Conservation (phyloP, 1,140 invertebrate genomes). For the Holotrichia oblita region DNA sequence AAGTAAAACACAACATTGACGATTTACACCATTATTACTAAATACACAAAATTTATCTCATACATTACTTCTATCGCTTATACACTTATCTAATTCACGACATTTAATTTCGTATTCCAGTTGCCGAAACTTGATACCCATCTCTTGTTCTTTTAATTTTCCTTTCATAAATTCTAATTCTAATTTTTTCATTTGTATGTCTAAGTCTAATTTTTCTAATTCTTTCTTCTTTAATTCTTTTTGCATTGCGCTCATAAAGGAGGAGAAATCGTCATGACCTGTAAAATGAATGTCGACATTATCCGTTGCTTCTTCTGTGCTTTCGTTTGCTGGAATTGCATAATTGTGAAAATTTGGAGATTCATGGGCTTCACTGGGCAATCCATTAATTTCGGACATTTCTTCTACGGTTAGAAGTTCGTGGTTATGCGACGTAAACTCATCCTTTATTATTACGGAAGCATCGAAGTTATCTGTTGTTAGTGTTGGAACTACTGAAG, state of each 20-base stretch:
- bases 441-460: neutral
- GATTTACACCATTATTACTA: too few species aligned
- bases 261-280: neutral
- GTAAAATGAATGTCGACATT: neutral
- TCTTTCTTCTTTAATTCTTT: constrained; percentile 4
- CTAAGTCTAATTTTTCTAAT: constrained; percentile 21
- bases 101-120: constrained; percentile 21
- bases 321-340: neutral
- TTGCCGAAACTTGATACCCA: constrained; percentile 4
- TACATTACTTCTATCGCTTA: neutral
- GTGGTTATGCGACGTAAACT: neutral
- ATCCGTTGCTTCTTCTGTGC: neutral
- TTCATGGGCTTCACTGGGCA: neutral
- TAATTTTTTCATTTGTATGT: constrained; percentile 10
- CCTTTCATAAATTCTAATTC: constrained; percentile 2
- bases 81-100: neutral
- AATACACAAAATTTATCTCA: too few species aligned
- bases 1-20: too few species aligned
- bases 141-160: constrained; percentile 8
- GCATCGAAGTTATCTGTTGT: neutral
- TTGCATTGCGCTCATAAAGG: neutral
- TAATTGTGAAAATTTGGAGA: neutral
- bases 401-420: neutral
- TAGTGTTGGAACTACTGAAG: neutral
- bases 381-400: neutral